Evolutionary conservation across 1,140 invertebrate genomes (phyloP), one percentile per base, ranked within the genome.

Genomic region (Nymphalis io): DNA sequence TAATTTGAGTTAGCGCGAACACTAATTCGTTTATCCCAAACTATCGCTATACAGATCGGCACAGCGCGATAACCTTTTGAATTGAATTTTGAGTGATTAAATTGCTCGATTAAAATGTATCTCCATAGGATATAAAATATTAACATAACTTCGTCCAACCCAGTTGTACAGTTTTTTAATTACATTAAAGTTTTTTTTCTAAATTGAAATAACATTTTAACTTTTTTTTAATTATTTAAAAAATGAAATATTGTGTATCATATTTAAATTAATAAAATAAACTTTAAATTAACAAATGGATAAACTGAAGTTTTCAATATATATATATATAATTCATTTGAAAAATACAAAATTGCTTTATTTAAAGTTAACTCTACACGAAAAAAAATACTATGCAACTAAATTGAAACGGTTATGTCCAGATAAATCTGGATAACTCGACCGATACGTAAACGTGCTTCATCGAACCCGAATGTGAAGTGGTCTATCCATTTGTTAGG

Each of bases 361-460:
- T 27, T 55, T 55, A 55, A 16, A 23, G 13, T 1, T 4, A 13
- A 21, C 12, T 55, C 13, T 27, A n/a, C 13, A 55, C 13, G 12
- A 15, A 55, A 55, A 55, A 23, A 23, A 15, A 27, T 23, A 55
- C 13, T 27, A 16, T 55, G 55, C 61, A 72, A 59, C 67, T 67
- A 75, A 75, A 69, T 65, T 71, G 70, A 75, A 72, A 67, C 68
- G 67, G 63, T 73, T 71, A 68, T 70, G 58, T 48, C n/a, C 38
- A 66, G 72, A 72, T 73, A 68, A 64, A 68, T 39, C 65, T 53
- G 68, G 67, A 76, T 76, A 76, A 74, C 72, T 65, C 63, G 62
- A 70, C 63, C 72, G 67, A 69, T 65, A 66, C 62, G 66, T 73
- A 68, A 64, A 72, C 72, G 75, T 74, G 72, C 68, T 68, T 65